These are phyloP conservation scores for Pocillopora verrucosa DNA, from an alignment of 64 coral and sea anemone species.

Conservation along the genomic window DNA sequence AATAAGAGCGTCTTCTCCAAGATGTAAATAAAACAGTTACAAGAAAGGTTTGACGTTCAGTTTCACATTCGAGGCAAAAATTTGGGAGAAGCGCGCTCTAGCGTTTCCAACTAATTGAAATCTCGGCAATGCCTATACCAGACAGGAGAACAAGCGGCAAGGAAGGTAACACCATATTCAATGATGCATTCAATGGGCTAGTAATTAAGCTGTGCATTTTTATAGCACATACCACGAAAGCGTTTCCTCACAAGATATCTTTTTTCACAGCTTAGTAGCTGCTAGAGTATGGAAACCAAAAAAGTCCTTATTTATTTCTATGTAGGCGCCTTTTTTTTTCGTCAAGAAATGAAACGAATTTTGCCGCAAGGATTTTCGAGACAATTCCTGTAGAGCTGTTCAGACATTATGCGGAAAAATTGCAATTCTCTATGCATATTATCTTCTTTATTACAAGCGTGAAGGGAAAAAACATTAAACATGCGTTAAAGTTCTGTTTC, in stretches of 20 bases:
- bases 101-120: slow-evolving; percentile 3
- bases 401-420: too few relatives aligned
- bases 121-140: slow-evolving; percentile 80
- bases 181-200: background rate
- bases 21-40: slow-evolving; percentile 42
- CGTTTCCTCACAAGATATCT: background rate
- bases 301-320: too few relatives aligned
- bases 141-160: slow-evolving; percentile 60
- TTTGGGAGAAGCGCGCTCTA: background rate
- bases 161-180: slow-evolving; percentile 18
- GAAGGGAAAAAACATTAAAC: too few relatives aligned
- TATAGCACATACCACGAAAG: too few relatives aligned
- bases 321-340: too few relatives aligned
- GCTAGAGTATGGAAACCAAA: background rate
- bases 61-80: slow-evolving; percentile 34
- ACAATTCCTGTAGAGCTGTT: too few relatives aligned
- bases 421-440: too few relatives aligned
- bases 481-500: too few relatives aligned
- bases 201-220: too few relatives aligned
- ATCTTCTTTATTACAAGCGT: too few relatives aligned
- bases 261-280: background rate
- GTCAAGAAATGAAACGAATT: too few relatives aligned
- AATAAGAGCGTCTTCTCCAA: slow-evolving; percentile 13
- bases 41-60: slow-evolving; percentile 12
- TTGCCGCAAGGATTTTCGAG: too few relatives aligned